Conservation (phyloP, 2,113 vertebrate species). For the Alces alces region DNA sequence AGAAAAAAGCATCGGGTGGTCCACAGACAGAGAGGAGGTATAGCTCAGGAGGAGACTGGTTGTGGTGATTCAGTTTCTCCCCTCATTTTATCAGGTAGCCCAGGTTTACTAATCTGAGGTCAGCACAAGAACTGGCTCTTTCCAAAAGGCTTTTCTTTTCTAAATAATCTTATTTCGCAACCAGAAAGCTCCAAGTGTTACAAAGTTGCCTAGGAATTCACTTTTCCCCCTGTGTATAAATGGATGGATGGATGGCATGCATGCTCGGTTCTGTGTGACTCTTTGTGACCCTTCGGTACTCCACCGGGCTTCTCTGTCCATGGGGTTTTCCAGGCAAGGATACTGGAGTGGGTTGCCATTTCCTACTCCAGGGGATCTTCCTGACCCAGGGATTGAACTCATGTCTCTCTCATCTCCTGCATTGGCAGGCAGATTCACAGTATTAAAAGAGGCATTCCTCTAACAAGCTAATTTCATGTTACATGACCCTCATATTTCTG, state of each 20-base stretch:
- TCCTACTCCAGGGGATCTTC: background rate
- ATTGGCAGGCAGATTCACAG: background rate
- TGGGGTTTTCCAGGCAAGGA: background rate
- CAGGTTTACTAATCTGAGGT: background rate
- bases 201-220: background rate
- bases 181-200: background rate
- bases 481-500: background rate
- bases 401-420: background rate
- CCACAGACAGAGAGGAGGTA: background rate
- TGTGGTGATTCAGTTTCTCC: background rate
- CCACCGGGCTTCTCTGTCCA: background rate
- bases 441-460: background rate
- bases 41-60: rapidly evolving
- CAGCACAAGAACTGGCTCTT: background rate
- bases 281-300: background rate
- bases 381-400: background rate
- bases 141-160: background rate
- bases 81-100: background rate
- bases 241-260: background rate
- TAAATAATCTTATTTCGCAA: background rate
- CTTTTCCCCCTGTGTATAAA: background rate
- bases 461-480: background rate
- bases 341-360: background rate
- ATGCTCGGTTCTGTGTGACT: background rate
- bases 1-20: background rate